Percentiles rank a stretch among this genome's conserved stretches.
These are phyloP conservation scores for Pilophorus perplexus DNA, from an alignment of 2,888 invertebrate genomes.

Conservation along the genomic window DNA sequence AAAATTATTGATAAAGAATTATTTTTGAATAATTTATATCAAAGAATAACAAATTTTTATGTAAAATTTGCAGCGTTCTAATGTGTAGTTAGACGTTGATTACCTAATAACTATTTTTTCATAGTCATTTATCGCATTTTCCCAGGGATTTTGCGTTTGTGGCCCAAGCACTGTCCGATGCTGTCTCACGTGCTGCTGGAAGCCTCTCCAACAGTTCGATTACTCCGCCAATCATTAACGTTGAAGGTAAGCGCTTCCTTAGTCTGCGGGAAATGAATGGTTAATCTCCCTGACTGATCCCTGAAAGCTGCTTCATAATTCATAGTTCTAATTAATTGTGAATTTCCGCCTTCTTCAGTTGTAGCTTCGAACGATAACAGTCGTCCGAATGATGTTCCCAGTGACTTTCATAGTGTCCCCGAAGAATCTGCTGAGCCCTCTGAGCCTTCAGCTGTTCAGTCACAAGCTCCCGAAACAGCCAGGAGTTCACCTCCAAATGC, in stretches of 20 bases:
- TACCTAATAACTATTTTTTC: too few relatives aligned
- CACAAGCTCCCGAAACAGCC: conserved; percentile 3
- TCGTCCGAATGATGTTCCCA: not conserved
- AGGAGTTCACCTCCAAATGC: conserved; percentile 12
- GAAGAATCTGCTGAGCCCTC: conserved; percentile 20
- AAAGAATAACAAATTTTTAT: too few relatives aligned
- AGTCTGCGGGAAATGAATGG: too few relatives aligned
- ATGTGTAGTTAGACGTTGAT: too few relatives aligned
- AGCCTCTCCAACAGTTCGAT: not conserved
- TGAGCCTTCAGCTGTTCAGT: not conserved
- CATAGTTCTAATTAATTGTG: too few relatives aligned
- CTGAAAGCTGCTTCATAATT: too few relatives aligned
- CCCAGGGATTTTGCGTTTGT: conserved; percentile 50
- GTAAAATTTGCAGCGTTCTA: too few relatives aligned
- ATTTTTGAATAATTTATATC: too few relatives aligned
- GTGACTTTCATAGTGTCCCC: not conserved
- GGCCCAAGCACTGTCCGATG: conserved; percentile 49
- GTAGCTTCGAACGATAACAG: not conserved
- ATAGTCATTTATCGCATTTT: too few relatives aligned
- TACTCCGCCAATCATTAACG: conserved; percentile 42
- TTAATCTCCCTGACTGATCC: too few relatives aligned
- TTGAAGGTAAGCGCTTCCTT: conserved; percentile 44
- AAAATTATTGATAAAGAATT: too few relatives aligned
- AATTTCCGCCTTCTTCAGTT: too few relatives aligned
- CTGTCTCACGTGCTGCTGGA: conserved; percentile 45